Percentiles rank a stretch among this genome's conserved stretches.
These are phyloP conservation scores for Chelonus insularis DNA, from an alignment of 1,140 invertebrate species.

Conservation along the genomic window DNA sequence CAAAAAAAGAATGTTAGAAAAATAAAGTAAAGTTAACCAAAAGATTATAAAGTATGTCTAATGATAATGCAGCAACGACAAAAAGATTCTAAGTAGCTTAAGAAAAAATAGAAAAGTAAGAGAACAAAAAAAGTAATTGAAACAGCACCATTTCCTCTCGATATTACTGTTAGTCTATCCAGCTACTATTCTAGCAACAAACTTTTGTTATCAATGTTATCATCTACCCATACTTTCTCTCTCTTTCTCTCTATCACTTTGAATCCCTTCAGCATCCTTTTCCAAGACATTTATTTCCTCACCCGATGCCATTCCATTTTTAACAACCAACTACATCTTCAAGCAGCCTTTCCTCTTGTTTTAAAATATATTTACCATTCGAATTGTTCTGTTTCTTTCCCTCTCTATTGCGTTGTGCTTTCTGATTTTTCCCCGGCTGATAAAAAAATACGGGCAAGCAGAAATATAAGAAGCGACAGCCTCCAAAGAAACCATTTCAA, in stretches of 20 bases:
- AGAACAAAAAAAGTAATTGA: constrained; percentile 14
- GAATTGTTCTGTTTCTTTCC: constrained; percentile 15
- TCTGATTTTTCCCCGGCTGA: constrained; percentile 37
- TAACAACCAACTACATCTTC: constrained; percentile 20
- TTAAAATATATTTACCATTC: constrained; percentile 50
- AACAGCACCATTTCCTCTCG: constrained; percentile 31
- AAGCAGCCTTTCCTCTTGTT: constrained; percentile 16
- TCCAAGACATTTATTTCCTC: constrained; percentile 18
- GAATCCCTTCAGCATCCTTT: constrained; percentile 13
- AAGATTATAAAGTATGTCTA: constrained; percentile 33
- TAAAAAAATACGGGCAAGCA: constrained; percentile 45
- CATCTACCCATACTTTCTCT: constrained; percentile 15
- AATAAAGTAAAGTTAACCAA: too few species aligned
- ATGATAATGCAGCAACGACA: too few species aligned
- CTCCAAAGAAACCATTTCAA: constrained; percentile 54
- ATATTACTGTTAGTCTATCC: constrained; percentile 30
- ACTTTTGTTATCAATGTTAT: constrained; percentile 20
- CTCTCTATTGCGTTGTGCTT: neutral
- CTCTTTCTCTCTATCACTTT: too few species aligned
- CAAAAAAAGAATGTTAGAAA: too few species aligned
- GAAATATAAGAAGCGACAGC: constrained; percentile 48
- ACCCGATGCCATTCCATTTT: constrained; percentile 22
- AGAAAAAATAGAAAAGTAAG: constrained; percentile 1
- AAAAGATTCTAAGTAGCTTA: too few species aligned
- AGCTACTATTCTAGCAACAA: constrained; percentile 25